Evolutionary conservation across 2,888 invertebrate genomes (phyloP).

Genomic region (Tetropium fuscum): DNA sequence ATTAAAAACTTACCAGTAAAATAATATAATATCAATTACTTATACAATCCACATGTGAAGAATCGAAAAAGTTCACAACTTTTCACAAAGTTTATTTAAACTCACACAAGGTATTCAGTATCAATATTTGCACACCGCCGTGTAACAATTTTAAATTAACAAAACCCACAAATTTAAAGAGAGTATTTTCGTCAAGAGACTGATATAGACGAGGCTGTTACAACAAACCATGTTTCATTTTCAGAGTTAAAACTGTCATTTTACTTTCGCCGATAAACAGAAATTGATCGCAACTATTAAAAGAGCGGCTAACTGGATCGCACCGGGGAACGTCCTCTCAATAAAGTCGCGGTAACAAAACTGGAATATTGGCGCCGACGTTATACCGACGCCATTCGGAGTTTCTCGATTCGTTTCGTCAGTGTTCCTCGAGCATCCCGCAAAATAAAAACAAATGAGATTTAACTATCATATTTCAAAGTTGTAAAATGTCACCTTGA

Average conservation of each 20-base stretch:
- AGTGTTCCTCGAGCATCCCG: constrained; percentile 38
- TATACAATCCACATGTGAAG: constrained; percentile 27
- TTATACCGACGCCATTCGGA: constrained; percentile 53
- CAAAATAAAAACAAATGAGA: constrained; percentile 38
- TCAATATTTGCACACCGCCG: neutral
- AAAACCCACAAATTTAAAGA: constrained; percentile 5
- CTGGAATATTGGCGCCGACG: constrained; percentile 57
- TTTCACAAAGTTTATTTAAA: constrained; percentile 15
- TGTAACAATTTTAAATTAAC: constrained; percentile 10
- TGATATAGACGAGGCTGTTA: neutral
- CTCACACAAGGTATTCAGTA: neutral
- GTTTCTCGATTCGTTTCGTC: constrained; percentile 47
- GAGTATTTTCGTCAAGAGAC: neutral
- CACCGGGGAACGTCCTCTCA: constrained; percentile 46
- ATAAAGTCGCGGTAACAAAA: constrained; percentile 52
- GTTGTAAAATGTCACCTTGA: constrained; percentile 8
- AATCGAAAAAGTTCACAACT: constrained; percentile 23
- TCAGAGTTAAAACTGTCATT: neutral
- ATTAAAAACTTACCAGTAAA: constrained; percentile 31
- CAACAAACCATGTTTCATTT: constrained; percentile 2
- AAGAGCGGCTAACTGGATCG: constrained; percentile 29
- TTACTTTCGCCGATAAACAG: constrained; percentile 27
- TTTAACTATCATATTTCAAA: constrained; percentile 14
- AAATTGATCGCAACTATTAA: constrained; percentile 23
- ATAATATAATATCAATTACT: constrained; percentile 13